A percentile compares a stretch with the other conserved stretches of the same genome.
These are phyloP conservation scores for Proisotoma minuta DNA, from an alignment of 2,888 invertebrate genomes.

Conservation along the genomic window DNA sequence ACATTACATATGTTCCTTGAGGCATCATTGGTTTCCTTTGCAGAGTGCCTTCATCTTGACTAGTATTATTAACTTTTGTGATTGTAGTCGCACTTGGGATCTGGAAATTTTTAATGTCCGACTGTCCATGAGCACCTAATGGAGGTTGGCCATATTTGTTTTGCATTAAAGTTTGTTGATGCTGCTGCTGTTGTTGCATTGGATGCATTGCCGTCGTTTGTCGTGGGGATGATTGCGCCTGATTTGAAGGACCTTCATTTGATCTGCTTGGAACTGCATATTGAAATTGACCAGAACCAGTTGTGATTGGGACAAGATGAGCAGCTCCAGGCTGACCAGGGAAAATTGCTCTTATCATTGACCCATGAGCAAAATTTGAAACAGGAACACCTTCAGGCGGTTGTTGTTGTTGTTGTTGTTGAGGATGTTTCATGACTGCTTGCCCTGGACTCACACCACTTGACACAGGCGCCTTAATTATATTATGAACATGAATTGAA, in stretches of 20 bases:
- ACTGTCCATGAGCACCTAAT: constrained; percentile 12
- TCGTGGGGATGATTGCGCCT: not conserved
- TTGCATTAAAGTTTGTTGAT: constrained; percentile 29
- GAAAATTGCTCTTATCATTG: not conserved
- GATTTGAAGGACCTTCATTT: constrained; percentile 8
- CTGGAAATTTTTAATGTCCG: constrained; percentile 40
- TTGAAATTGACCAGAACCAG: not conserved
- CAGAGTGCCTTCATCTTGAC: constrained; percentile 30
- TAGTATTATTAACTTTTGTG: constrained; percentile 43
- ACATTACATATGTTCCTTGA: constrained; percentile 48
- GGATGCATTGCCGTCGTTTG: constrained; percentile 11
- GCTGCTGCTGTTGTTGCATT: constrained; percentile 25
- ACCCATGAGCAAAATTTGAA: not conserved
- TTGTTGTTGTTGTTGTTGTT: constrained; percentile 38
- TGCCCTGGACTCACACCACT: no score
- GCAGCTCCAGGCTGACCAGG: not conserved
- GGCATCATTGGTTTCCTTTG: constrained; percentile 32
- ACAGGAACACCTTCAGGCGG: not conserved
- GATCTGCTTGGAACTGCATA: constrained; percentile 15
- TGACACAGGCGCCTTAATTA: no score
- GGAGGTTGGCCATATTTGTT: constrained; percentile 10
- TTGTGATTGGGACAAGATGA: not conserved
- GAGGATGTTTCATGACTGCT: not conserved
- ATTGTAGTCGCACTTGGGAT: constrained; percentile 46
- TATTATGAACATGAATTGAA: no score